These are phyloP conservation scores for Automeris io DNA, from an alignment of 2,888 invertebrate species.

Conservation along the genomic window DNA sequence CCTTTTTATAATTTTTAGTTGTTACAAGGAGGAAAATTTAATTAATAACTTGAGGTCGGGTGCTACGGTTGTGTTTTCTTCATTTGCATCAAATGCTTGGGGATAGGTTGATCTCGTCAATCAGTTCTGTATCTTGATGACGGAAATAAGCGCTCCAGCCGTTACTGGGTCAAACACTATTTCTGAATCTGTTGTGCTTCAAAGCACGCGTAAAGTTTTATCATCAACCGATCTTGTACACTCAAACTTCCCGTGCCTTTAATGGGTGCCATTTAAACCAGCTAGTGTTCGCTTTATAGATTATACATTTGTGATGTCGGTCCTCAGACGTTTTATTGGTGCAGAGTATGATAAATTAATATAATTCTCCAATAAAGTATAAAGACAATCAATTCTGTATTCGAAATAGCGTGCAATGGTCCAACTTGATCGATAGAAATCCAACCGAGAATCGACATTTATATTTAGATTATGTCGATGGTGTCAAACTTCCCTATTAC, in stretches of 20 bases:
- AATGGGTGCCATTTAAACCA: conserved; percentile 36
- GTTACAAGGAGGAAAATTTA: too few species aligned
- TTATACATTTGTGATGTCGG: not conserved
- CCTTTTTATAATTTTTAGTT: too few species aligned
- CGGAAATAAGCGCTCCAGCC: conserved; percentile 74
- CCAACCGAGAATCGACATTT: conserved; percentile 38
- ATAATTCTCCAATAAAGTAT: not conserved
- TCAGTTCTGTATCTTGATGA: conserved; percentile 54
- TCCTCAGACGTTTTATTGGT: too few species aligned
- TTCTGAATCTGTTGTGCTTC: conserved; percentile 64
- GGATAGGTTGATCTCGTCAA: conserved; percentile 39
- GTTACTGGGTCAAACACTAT: conserved; percentile 73
- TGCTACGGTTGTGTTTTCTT: conserved; percentile 14
- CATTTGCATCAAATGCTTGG: conserved; percentile 33
- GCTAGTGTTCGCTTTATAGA: conserved; percentile 21
- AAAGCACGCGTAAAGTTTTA: conserved; percentile 58
- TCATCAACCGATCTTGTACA: conserved; percentile 40
- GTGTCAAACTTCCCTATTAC: conserved; percentile 65
- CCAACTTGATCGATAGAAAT: conserved; percentile 30
- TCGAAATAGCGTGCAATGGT: conserved; percentile 24
- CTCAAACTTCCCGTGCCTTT: conserved; percentile 33
- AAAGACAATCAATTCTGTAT: not conserved
- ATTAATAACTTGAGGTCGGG: not conserved
- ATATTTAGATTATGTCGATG: conserved; percentile 56
- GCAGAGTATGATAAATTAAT: not conserved